A percentile compares a stretch with the other conserved stretches of the same genome.
phyloP scores from a whole-genome alignment of 2,888 invertebrate genomes.

The Axea sp. region DNA sequence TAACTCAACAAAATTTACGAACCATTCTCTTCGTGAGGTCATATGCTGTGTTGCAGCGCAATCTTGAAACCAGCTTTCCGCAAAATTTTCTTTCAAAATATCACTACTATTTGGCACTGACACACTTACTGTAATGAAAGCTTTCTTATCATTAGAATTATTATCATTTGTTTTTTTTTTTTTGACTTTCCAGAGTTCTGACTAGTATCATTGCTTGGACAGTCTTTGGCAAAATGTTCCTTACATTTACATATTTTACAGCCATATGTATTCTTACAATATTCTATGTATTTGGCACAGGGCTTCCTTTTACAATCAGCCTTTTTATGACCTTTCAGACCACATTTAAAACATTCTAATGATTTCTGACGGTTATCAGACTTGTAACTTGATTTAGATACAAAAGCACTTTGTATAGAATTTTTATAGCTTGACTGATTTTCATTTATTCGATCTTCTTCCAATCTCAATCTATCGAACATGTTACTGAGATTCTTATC shows the following conservation, averaged over 20 bases:
- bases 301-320: background rate
- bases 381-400: conserved; percentile 1
- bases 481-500: no score
- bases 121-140: background rate
- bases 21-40: background rate
- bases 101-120: no score
- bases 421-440: no score
- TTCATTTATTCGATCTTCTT: conserved; percentile 59
- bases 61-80: background rate
- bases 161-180: background rate
- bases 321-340: background rate
- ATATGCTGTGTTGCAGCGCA: background rate
- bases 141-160: no score
- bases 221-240: background rate
- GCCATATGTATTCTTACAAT: conserved; percentile 8
- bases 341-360: conserved; percentile 3
- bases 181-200: no score
- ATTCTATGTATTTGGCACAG: conserved; percentile 1
- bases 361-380: no score
- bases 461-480: conserved; percentile 23
- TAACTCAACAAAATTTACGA: background rate
- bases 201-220: background rate
- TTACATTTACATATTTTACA: conserved; percentile 3
- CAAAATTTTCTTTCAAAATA: no score
- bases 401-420: conserved; percentile 21